Evolutionary conservation across 2,797 vertebrate species (phyloP).

Genomic region (Myotis findleyi): DNA sequence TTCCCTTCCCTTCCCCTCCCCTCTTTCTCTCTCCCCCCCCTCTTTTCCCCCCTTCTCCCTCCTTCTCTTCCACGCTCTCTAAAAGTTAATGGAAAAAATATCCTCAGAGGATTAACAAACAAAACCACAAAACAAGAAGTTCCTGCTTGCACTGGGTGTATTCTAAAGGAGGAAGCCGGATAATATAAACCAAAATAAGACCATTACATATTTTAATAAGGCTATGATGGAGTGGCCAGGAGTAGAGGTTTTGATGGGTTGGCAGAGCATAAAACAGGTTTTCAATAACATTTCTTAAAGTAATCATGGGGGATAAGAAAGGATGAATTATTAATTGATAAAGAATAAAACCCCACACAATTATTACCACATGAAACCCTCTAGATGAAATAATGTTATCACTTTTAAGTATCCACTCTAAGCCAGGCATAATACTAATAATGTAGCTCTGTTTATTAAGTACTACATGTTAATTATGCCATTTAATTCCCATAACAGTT

Average conservation of each 20-base stretch:
- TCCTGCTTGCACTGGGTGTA: not conserved
- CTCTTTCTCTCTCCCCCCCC: no score
- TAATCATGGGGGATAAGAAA: not conserved
- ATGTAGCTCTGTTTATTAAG: not conserved
- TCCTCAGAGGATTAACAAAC: not conserved
- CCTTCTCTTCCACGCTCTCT: not conserved
- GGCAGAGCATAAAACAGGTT: not conserved
- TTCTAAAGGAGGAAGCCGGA: not conserved
- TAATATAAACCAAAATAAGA: not conserved
- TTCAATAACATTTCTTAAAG: not conserved
- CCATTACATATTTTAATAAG: not conserved
- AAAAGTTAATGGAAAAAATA: not conserved
- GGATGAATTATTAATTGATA: conserved; percentile 13
- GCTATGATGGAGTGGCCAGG: not conserved
- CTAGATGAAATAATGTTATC: not conserved
- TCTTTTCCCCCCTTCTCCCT: no score
- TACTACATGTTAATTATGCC: not conserved
- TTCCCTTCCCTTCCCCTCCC: no score
- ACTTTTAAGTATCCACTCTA: not conserved
- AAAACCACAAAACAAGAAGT: not conserved
- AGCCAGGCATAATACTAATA: not conserved
- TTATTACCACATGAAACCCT: not conserved
- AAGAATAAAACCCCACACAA: not conserved
- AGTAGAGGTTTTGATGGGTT: not conserved
- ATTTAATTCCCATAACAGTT: not conserved